Base-by-base conservation (phyloP, 2,888 invertebrate species). In the Leptodirus hochenwartii region DNA sequence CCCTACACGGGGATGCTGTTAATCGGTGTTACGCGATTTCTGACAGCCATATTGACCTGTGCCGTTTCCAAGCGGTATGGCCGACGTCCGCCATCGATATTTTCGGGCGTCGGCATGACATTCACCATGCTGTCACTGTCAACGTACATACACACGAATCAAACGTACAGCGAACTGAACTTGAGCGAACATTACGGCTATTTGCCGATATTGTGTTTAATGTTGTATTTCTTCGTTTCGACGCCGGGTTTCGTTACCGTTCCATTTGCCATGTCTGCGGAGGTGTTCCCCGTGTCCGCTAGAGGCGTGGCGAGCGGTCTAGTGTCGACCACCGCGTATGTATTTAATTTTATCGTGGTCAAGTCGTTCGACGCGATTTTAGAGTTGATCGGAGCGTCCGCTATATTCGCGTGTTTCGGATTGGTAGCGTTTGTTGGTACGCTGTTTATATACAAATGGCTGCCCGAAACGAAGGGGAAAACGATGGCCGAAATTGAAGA, bases 231-330 rank as follows among this genome's bases (percentile, higher is more conserved):
- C 33, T 56, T 64, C 32, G 51, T 54, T 11, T 61, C 61, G 32
- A 61, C 64, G 0, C 33, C 65, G 2, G 67, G 66, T 1, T 64
- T 64, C 37, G 44, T 64, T n/a, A 60, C 62, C 0, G 40, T 67
- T 3, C 67, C 67, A 0, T 67, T 64, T 42, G 64, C 65, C 0
- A 58, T 67, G 59, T 45, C 64, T 0, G 64, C 64, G 2, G 66
- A 67, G 39, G 50, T 66, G 4, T 66, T 60, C 37, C 65, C 66
- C 1, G 40, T 54, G 6, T 57, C 59, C 29, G 58, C 65, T 1
- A 54, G 64, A 16, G 66, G 66, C 4, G 47, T 60, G 3, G 57
- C 64, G 0, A 54, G 61, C 0, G 63, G 64, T 1, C 29, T 61
- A 2, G 58, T 60, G 1, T 54, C 59, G 1, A 58, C 58, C 22